Base-by-base conservation (phyloP, 2,888 invertebrate genomes). In the Drosophila prolongata region DNA sequence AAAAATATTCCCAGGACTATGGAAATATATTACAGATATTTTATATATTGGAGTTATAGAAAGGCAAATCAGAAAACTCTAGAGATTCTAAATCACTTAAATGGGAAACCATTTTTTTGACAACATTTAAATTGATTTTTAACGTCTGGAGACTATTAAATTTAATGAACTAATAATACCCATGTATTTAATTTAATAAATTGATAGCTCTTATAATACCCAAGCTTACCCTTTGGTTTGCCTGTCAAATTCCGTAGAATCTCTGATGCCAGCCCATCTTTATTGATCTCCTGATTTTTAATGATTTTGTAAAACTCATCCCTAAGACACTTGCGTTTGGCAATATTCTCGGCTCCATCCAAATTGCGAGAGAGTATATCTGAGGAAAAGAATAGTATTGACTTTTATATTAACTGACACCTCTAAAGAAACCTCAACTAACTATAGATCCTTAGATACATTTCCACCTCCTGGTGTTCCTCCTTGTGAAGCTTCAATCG, bases 281-380 rank as follows among this genome's bases (percentile, higher is more conserved):
- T 76, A 0, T 58, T 8, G 1, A 54, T 4, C 6, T 81, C 82
- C 3, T 61, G 64, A 8, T 60, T 40, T 0, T 50, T 24, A 1
- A 90, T 13, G n/a, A 90, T 89, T 57, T 56, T 72, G 35, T 90
- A 91, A 27, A 91, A 84, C 34, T 90, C 84, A 5, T 75, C 56
- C 27, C 85, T 52, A n/a, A 91, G 53, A 30, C 83, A 82, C 46
- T 76, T 69, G 10, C 72, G 72, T 4, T 70, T 58, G 3, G 75
- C 74, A 16, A 90, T 90, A 8, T 77, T 30, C 37, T 76, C 60
- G 0, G 89, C 89, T 1, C 90, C 90, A 75, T 79, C 78, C 3
- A 79, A 57, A 56, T 82, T 78, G 0, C 75, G 71, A 1, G 90
- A 85, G 0, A 89, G 54, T 14, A 87, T 76, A 54, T 81, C 89